Percentiles rank a stretch among this genome's conserved stretches.
phyloP scores from a whole-genome alignment of 2,888 invertebrate species.

The Hirtodrosophila duncani region DNA sequence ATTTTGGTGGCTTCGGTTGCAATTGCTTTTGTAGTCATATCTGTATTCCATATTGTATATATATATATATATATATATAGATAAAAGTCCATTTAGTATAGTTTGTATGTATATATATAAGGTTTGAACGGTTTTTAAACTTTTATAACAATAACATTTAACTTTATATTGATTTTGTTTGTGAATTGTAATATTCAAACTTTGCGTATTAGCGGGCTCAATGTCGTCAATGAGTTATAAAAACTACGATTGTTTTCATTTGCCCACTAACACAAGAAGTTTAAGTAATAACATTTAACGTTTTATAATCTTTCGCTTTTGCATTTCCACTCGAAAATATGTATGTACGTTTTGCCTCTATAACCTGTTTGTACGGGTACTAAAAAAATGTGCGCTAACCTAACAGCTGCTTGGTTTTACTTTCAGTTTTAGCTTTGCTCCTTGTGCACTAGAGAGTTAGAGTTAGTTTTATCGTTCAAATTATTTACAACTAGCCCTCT shows the following conservation, averaged over 20 bases:
- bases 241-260: no score
- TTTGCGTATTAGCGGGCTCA: no score
- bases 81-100: conserved; percentile 28
- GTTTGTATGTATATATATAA: conserved; percentile 27
- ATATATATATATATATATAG: conserved; percentile 40
- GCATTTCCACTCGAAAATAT: no score
- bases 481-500: conserved; percentile 26
- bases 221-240: no score
- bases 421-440: conserved; percentile 28
- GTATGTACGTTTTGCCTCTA: conserved; percentile 19
- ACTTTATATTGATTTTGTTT: conserved; percentile 36
- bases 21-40: conserved; percentile 58
- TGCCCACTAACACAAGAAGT: no score
- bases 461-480: conserved; percentile 53
- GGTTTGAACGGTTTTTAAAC: conserved; percentile 56
- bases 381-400: conserved; percentile 50
- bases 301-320: no score
- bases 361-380: conserved; percentile 26
- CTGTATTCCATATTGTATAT: conserved; percentile 43
- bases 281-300: no score
- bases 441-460: conserved; percentile 60
- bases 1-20: conserved; percentile 69
- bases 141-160: conserved; percentile 66
- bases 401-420: conserved; percentile 53
- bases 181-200: conserved; percentile 30